Base-by-base conservation (phyloP, 2,888 invertebrate species). In the Pimpla rufipes region DNA sequence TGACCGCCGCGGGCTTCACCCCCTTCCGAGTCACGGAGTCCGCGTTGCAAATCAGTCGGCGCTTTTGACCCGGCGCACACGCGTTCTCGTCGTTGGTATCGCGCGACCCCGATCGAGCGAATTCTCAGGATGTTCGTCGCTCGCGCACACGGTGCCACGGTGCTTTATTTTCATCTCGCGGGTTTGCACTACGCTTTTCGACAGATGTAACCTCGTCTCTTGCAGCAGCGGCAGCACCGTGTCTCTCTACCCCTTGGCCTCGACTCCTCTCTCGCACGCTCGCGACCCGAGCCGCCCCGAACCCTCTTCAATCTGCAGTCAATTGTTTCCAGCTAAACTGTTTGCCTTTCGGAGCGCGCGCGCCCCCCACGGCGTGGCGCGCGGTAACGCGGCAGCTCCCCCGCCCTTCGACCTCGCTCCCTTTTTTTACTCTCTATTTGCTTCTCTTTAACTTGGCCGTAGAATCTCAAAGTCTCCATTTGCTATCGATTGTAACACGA, bases 271-370 rank as follows among this genome's bases (percentile, higher is more conserved):
- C 45, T 37, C 21, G 42, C 80, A 71, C 73, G 47, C n/a, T n/a
- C 76, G 66, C 73, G 62, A 37, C 29, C 37, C 37, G 2, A 37
- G 42, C 66, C 76, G 74, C 66, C 87, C 86, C 88, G 86, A 83
- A 88, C 91, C 90, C 92, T 91, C 91, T 92, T 90, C 93, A 93
- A 93, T 93, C 93, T 93, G 92, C 93, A 93, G 92, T 93, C 93
- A 93, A 93, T 93, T 93, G 93, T 93, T 93, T 93, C 93, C 93
- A 93, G 92, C 92, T 93, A 93, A 93, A 93, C 93, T 93, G 93
- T 93, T 93, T 93, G 93, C 93, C 91, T 93, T 93, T 92, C 92
- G 92, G 92, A 91, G 92, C 91, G 91, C 91, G 91, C 92, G n/a
- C 92, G 92, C 71, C 59, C 81, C 81, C 45, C 59, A 76, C 74